Evolutionary conservation across 2,113 vertebrate genomes (phyloP).

Genomic region (Alligator mississippiensis): DNA sequence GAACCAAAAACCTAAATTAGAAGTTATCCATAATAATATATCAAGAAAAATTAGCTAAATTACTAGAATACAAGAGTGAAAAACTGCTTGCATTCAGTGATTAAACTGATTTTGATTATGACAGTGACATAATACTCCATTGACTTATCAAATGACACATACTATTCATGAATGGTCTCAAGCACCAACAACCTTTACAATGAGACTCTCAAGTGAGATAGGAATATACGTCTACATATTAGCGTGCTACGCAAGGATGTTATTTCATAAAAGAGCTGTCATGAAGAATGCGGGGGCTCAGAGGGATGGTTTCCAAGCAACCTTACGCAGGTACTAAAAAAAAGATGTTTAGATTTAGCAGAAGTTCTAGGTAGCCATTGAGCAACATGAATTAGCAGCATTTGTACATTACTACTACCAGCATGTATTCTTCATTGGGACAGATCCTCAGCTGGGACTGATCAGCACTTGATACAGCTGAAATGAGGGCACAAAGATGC

Average conservation of each 20-base stretch:
- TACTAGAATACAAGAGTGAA: not conserved
- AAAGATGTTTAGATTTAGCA: conserved; percentile 34
- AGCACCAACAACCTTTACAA: conserved; percentile 52
- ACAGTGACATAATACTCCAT: conserved; percentile 44
- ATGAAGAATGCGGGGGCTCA: conserved; percentile 44
- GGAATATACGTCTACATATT: conserved; percentile 34
- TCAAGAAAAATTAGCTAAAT: not conserved
- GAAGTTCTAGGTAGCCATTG: conserved; percentile 21
- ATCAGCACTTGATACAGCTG: not conserved
- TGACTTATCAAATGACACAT: conserved; percentile 36
- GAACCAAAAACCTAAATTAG: not conserved
- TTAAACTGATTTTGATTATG: conserved; percentile 35
- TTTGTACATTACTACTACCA: not conserved
- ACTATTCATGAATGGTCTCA: conserved; percentile 20
- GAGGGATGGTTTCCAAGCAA: conserved; percentile 72
- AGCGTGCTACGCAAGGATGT: conserved; percentile 62
- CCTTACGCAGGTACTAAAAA: conserved; percentile 63
- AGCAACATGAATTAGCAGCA: not conserved
- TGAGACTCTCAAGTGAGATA: conserved; percentile 59
- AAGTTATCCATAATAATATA: not conserved
- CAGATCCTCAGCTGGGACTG: not conserved
- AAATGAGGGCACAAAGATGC: not conserved
- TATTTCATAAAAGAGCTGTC: conserved; percentile 67
- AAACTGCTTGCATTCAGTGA: not conserved
- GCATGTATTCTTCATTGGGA: not conserved